Evolutionary conservation across 2,888 invertebrate species (phyloP), one percentile per base, ranked within the genome.

Genomic region (Meganola albula): DNA sequence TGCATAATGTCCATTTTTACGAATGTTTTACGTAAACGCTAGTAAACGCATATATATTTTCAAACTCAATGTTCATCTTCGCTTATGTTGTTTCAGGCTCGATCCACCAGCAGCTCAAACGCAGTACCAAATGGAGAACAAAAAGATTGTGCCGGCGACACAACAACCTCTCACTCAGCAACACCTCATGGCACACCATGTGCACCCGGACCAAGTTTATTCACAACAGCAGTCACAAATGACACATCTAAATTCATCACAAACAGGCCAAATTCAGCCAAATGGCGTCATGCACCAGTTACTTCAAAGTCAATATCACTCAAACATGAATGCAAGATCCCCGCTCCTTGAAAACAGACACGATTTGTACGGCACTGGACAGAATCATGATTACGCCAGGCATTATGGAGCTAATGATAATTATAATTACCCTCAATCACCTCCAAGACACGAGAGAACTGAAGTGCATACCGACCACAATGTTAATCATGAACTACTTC

Each of bases 31-130:
- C 23, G 24, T 6, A 16, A 16, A 16, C 16, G 16, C 16, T 16
- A 6, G 16, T 16, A 6, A n/a, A n/a, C n/a, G n/a, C 4, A 16
- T 5, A 16, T 16, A 16, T 16, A 16, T 16, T 4, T 16, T 4
- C 16, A 16, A 5, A 16, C 4, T 16, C 6, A 16, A 16, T 5
- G 4, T 5, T 16, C 16, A 16, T 16, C 16, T 5, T 16, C 16
- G 44, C 48, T 57, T 42, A 45, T 37, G 33, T 79, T 76, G 70
- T 84, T 85, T 27, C 80, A 92, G 92, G 92, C 88, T 92, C 83
- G 92, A 92, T 69, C 91, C 91, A 64, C 91, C 92, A 53, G 88
- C 89, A 65, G 85, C 90, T 48, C 90, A 89, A 66, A 80, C 75
- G 40, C 72, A 80, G 74, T 74, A 86, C 78, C 68, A 87, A 68